phyloP scores from a whole-genome alignment of 2,113 vertebrate genomes.

The Amblyornis subalaris region DNA sequence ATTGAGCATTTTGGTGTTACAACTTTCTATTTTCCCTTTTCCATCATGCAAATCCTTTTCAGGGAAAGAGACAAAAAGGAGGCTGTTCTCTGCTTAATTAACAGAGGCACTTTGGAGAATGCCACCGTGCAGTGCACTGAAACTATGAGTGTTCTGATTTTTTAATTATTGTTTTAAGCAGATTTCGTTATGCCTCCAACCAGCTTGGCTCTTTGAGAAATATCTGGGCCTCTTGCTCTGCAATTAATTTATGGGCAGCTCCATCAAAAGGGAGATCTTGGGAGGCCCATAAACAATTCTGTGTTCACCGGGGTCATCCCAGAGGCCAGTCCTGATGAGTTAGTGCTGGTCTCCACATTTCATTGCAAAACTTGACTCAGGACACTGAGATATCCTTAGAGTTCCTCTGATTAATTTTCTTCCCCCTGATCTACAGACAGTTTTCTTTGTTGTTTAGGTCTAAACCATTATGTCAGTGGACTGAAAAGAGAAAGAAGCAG shows the following conservation, averaged over 20 bases:
- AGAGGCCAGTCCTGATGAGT: neutral
- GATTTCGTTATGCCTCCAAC: neutral
- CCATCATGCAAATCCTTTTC: neutral
- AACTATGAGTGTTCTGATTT: neutral
- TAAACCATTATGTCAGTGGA: neutral
- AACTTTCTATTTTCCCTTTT: neutral
- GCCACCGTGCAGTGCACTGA: neutral
- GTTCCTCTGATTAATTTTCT: accelerated
- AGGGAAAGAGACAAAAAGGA: neutral
- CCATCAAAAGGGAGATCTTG: neutral
- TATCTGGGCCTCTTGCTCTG: neutral
- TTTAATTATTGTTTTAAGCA: neutral
- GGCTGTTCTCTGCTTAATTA: neutral
- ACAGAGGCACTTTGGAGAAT: neutral
- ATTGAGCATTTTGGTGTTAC: neutral
- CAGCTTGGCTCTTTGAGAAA: neutral
- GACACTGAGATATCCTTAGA: neutral
- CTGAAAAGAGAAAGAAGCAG: neutral
- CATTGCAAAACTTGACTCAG: neutral
- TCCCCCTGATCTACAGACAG: neutral
- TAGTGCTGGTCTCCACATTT: neutral
- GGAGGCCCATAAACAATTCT: neutral
- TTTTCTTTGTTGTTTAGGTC: neutral
- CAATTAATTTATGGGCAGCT: neutral
- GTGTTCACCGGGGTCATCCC: neutral